phyloP scores from a whole-genome alignment of 2,888 invertebrate genomes.

The Portevinia maculata region DNA sequence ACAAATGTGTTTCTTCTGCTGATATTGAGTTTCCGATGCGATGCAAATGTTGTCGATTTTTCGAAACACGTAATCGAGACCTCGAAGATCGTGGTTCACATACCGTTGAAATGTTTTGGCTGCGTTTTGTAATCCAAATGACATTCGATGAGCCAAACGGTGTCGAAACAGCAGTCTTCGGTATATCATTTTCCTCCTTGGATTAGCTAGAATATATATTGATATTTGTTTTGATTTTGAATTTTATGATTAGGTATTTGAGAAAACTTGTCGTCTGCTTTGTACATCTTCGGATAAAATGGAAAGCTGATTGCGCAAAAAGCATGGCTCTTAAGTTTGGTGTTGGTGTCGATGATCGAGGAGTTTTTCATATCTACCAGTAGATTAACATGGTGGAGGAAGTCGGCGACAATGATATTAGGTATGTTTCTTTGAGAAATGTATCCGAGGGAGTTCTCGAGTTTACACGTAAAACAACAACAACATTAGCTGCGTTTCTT shows the following conservation, averaged over 20 bases:
- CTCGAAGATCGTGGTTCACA: constrained; percentile 8
- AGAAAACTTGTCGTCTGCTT: background rate
- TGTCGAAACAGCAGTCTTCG: background rate
- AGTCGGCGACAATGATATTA: constrained; percentile 39
- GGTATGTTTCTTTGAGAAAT: no score
- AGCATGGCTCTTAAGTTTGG: no score
- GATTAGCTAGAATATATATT: constrained; percentile 7
- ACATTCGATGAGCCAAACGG: no score
- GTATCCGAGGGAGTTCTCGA: no score
- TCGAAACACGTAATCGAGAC: constrained; percentile 6
- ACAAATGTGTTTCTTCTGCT: constrained; percentile 4
- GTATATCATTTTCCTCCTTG: background rate
- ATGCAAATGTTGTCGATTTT: constrained; percentile 14
- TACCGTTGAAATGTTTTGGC: no score
- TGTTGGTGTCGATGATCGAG: constrained; percentile 14
- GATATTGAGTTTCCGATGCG: background rate
- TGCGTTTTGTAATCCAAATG: constrained; percentile 16
- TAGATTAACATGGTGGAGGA: constrained; percentile 31
- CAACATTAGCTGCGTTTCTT: no score
- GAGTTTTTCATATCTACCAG: constrained; percentile 13
- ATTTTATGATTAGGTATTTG: constrained; percentile 17
- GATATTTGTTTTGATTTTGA: constrained; percentile 10
- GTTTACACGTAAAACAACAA: no score
- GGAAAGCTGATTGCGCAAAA: background rate
- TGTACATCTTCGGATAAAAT: constrained; percentile 7